Base-by-base conservation (phyloP, 2,797 vertebrate species). In the Centroberyx gerrardi region DNA sequence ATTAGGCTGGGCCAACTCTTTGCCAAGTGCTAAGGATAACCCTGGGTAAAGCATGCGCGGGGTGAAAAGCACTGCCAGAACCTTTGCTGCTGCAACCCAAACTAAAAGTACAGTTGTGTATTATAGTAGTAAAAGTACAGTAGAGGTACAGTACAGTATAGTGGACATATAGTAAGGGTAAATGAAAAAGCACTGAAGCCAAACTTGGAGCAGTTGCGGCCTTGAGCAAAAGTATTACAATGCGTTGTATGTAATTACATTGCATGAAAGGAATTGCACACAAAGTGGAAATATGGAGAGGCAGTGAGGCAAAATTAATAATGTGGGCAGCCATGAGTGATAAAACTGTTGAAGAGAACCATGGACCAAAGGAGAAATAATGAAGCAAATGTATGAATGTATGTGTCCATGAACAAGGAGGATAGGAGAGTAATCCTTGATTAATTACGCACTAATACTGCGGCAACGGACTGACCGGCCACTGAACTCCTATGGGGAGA, bases 401-500 rank as follows among this genome's bases (percentile, higher is more conserved):
- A 27, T 13, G 31, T 0, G 8, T 54, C 56, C 29, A 12, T 70
- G 27, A 52, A 67, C 44, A 10, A 28, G 22, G n/a, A 60, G 40
- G 33, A 28, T n/a, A 51, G 22, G 2, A 44, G 70, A 82, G 74
- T 81, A 81, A 82, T 67, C 42, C 14, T 28, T 44, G 58, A 88
- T 82, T 81, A 83, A 84, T 54, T 82, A 83, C 42, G 12, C 22
- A 64, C 7, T 29, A 40, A 71, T 17, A 52, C 36, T 33, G 27
- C 28, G 74, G 66, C 55, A 38, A 53, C 79, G 52, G 0, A 68
- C 8, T 81, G 73, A 46, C 78, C 77, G 78, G n/a, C 8, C 8
- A 9, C 4, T 84, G 60, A 87, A 78, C 74, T 81, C 66, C 78
- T 72, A 31, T 51, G 78, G 67, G 73, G 67, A 86, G 31, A 62